Evolutionary conservation across 2,888 invertebrate genomes (phyloP).

Genomic region (Autographa pulchrina): DNA sequence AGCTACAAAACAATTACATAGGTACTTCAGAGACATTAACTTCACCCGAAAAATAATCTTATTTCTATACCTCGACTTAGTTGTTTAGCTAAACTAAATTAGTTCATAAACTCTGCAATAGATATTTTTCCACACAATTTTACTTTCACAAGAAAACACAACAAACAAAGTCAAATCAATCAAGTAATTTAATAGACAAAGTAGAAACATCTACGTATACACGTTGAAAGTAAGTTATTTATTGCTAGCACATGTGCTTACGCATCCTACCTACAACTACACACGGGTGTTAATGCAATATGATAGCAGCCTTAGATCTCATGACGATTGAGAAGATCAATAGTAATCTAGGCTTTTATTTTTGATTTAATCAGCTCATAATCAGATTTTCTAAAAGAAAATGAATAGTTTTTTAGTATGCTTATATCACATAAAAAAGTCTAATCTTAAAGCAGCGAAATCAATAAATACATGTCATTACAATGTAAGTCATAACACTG

Average conservation of each 20-base stretch:
- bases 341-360: background rate
- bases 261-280: constrained; percentile 30
- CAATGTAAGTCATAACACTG: background rate
- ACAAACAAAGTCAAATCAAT: constrained; percentile 38
- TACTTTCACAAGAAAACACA: constrained; percentile 44
- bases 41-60: background rate
- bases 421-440: background rate
- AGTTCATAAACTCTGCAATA: background rate
- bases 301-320: constrained; percentile 29
- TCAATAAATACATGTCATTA: background rate
- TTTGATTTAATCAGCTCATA: background rate
- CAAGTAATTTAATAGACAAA: constrained; percentile 33
- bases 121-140: background rate
- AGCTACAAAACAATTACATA: constrained; percentile 1
- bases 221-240: constrained; percentile 22
- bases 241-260: constrained; percentile 31
- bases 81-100: background rate
- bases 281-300: constrained; percentile 11
- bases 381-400: background rate
- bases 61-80: constrained; percentile 1
- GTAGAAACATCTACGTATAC: constrained; percentile 32
- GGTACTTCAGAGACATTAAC: background rate
- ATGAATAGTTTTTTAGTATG: background rate
- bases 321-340: constrained; percentile 26
- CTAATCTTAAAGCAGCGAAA: background rate